Percentiles rank a stretch among this genome's conserved stretches.
These are phyloP conservation scores for Cydia pomonella DNA, from an alignment of 1,140 invertebrate species.

Conservation along the genomic window DNA sequence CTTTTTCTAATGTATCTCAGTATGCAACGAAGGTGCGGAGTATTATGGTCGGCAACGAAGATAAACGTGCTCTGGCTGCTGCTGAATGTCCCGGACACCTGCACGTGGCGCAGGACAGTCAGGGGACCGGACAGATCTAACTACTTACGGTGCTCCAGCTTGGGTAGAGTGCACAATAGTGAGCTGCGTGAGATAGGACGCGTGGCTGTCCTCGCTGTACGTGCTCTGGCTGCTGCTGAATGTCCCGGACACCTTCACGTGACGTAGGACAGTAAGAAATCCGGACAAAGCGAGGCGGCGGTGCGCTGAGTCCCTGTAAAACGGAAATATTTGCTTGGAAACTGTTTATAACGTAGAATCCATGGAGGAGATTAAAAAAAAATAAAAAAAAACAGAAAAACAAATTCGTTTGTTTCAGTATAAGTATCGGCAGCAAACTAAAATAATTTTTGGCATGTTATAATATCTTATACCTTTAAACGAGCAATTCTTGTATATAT, in stretches of 20 bases:
- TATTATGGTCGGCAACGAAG: no score
- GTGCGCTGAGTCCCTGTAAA: conserved; percentile 55
- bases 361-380: no score
- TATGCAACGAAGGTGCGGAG: no score
- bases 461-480: no score
- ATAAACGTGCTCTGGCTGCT: conserved; percentile 46
- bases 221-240: conserved; percentile 43
- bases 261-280: conserved; percentile 57
- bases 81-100: conserved; percentile 38
- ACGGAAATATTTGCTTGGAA: not conserved
- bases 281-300: conserved; percentile 61
- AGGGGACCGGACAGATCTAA: conserved; percentile 62
- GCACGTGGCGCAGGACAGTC: conserved; percentile 54
- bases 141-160: no score
- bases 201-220: conserved; percentile 49
- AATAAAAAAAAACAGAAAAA: no score
- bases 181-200: conserved; percentile 75
- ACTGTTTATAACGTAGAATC: no score
- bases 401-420: no score
- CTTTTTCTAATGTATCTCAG: no score
- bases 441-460: no score
- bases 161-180: conserved; percentile 70
- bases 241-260: conserved; percentile 47
- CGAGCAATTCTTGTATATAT: no score
- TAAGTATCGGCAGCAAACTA: no score